Evolutionary conservation across 2,113 vertebrate genomes (phyloP).

Genomic region (Pollimyrus isidori): DNA sequence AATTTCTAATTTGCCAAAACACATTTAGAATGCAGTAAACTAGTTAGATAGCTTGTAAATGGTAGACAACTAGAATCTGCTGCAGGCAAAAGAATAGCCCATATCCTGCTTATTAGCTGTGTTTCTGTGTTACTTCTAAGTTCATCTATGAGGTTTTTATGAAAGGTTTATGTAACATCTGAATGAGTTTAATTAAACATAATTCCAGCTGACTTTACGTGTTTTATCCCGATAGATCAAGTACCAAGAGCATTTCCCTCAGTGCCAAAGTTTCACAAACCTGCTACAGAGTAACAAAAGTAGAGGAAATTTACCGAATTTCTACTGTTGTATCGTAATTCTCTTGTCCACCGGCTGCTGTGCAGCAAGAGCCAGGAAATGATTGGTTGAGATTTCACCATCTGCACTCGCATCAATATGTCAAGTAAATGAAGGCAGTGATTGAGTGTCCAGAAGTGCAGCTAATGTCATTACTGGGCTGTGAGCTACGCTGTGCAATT

Average conservation of each 20-base stretch:
- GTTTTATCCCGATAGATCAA: not conserved
- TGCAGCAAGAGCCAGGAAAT: not conserved
- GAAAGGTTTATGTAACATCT: not conserved
- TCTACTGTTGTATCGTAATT: not conserved
- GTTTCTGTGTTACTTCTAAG: not conserved
- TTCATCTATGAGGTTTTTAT: not conserved
- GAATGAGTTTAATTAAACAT: not conserved
- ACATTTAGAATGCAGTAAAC: constrained; percentile 3
- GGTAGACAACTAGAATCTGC: not conserved
- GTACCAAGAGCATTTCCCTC: not conserved
- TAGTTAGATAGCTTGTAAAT: constrained; percentile 6
- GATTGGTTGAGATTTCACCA: not conserved
- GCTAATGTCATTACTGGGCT: not conserved
- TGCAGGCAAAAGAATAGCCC: not conserved
- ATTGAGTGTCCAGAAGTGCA: not conserved
- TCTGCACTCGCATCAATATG: not conserved
- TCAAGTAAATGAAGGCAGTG: not conserved
- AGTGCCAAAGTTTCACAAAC: not conserved
- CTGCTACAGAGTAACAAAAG: not conserved
- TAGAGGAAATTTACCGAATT: not conserved
- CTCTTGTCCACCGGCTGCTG: not conserved
- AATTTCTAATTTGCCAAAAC: constrained; percentile 4
- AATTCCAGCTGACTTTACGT: not conserved
- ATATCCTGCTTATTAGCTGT: not conserved
- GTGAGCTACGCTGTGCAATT: not conserved